Conservation (phyloP, 2,113 vertebrate species). For the Saguinus midas region DNA sequence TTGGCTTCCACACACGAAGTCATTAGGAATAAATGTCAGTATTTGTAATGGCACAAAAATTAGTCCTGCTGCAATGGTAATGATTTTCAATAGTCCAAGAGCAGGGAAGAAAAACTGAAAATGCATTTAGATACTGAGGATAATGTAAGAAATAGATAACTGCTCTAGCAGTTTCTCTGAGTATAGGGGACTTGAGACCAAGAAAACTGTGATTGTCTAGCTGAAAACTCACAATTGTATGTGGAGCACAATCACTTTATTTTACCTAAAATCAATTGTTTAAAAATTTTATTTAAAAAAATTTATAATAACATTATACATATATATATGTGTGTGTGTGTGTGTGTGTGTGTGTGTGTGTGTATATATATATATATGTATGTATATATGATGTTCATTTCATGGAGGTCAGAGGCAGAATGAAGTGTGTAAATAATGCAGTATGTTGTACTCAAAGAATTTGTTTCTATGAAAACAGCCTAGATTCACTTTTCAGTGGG, state of each 20-base stretch:
- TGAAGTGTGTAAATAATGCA: constrained; percentile 28
- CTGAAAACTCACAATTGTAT: background rate
- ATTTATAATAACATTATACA: background rate
- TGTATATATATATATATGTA: too few relatives aligned
- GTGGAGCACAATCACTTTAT: background rate
- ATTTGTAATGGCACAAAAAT: constrained; percentile 68
- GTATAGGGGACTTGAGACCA: background rate
- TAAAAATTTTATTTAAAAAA: background rate
- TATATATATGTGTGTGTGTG: background rate
- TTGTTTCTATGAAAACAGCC: background rate
- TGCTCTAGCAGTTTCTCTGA: background rate
- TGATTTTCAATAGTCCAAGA: constrained; percentile 68
- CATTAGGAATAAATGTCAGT: constrained; percentile 72
- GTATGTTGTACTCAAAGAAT: background rate
- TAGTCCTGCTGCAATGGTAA: constrained; percentile 52
- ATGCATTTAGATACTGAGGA: constrained; percentile 49
- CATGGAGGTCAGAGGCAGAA: background rate
- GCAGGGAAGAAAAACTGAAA: constrained; percentile 40
- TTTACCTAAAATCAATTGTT: constrained; percentile 9
- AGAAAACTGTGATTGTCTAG: background rate
- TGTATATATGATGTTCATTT: background rate
- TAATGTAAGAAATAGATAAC: constrained; percentile 20
- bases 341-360: too few relatives aligned
- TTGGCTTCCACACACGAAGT: constrained; percentile 55
- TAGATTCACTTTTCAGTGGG: background rate